phyloP scores from a whole-genome alignment of 2,888 invertebrate species.

The Himalopsyche anomala region DNA sequence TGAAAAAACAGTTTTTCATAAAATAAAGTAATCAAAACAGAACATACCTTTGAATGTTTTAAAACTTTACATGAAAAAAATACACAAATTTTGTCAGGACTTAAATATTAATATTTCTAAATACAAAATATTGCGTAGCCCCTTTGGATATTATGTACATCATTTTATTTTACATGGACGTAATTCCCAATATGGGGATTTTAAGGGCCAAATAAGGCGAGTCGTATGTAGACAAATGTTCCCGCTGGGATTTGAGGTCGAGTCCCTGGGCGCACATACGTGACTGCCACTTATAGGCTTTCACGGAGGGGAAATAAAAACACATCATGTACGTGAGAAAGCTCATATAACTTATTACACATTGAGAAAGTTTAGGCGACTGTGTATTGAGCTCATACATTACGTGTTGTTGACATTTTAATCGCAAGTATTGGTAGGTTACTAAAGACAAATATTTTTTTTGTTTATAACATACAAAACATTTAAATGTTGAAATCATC shows the following conservation, averaged over 20 bases:
- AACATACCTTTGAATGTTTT: no score
- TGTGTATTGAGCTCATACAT: no score
- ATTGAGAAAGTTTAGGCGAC: background rate
- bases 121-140: background rate
- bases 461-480: background rate
- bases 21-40: no score
- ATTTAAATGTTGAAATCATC: no score
- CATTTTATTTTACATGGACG: slow-evolving; percentile 4
- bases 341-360: background rate
- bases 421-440: background rate
- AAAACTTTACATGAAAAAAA: no score
- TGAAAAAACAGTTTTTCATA: no score
- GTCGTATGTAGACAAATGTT: slow-evolving; percentile 17
- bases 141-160: background rate
- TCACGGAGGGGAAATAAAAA: slow-evolving; percentile 7
- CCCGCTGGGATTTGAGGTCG: slow-evolving; percentile 16
- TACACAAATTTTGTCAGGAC: no score
- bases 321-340: background rate
- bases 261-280: slow-evolving; percentile 18
- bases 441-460: background rate
- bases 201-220: slow-evolving; percentile 23
- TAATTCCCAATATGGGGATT: background rate
- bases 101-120: no score
- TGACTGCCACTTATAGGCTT: slow-evolving; percentile 38
- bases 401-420: background rate